phyloP scores from a whole-genome alignment of 1,140 invertebrate species.

The Cryptotermes secundus region DNA sequence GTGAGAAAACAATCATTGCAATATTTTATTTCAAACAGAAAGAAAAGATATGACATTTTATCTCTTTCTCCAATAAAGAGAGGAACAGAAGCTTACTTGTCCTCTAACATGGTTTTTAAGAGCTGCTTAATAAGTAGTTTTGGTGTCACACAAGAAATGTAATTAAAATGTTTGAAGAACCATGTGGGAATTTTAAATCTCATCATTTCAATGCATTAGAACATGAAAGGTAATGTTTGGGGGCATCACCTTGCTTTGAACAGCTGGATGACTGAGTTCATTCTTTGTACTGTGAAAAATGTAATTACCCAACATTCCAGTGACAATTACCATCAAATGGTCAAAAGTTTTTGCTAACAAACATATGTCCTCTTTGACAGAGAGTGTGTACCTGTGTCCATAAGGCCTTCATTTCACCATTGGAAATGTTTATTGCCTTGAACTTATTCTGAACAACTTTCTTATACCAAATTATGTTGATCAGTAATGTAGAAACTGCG shows the following conservation, averaged over 20 bases:
- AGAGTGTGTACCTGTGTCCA: neutral
- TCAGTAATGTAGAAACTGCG: no score
- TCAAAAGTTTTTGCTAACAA: neutral
- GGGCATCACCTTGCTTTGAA: conserved; percentile 17
- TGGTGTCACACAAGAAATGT: neutral
- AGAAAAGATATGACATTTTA: neutral
- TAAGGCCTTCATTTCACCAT: neutral
- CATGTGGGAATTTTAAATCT: conserved; percentile 21
- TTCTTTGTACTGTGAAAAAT: neutral
- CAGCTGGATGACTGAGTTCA: neutral
- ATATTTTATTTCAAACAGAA: conserved; percentile 27
- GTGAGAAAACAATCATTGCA: conserved; percentile 18
- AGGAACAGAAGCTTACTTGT: neutral
- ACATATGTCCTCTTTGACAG: neutral
- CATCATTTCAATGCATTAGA: conserved; percentile 8
- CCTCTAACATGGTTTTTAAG: neutral
- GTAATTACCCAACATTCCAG: neutral
- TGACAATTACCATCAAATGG: neutral
- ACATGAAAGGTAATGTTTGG: conserved; percentile 21
- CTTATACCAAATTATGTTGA: no score
- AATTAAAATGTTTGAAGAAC: conserved; percentile 1
- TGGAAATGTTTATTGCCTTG: neutral
- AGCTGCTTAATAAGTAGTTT: conserved; percentile 21
- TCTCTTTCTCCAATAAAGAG: conserved; percentile 15
- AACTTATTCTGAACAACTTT: no score